Evolutionary conservation across 1,140 invertebrate genomes (phyloP).

Genomic region (Diachasmimorpha longicaudata): DNA sequence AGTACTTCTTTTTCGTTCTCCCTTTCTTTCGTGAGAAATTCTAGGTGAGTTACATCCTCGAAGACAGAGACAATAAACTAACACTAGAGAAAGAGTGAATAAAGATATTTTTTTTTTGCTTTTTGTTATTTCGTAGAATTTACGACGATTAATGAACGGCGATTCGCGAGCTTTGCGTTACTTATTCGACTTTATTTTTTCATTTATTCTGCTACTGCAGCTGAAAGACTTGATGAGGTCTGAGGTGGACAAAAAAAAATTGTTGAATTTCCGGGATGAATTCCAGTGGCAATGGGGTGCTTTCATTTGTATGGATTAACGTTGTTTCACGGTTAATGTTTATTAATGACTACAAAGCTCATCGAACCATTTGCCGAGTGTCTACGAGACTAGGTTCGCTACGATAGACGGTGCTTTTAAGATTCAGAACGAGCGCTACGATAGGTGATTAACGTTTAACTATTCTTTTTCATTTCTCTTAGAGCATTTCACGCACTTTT

Average conservation of each 20-base stretch:
- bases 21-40: background rate
- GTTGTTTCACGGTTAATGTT: background rate
- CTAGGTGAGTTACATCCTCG: background rate
- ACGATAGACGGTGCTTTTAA: constrained; percentile 38
- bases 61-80: background rate
- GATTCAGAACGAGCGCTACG: constrained; percentile 36
- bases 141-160: background rate
- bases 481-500: background rate
- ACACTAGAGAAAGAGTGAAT: background rate
- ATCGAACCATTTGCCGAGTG: constrained; percentile 20
- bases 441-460: constrained; percentile 31
- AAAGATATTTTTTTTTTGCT: background rate
- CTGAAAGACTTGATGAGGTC: no score
- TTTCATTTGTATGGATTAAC: background rate
- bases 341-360: constrained; percentile 21
- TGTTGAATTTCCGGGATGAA: no score
- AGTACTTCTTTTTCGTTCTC: background rate
- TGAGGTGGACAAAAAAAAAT: no score
- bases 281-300: no score
- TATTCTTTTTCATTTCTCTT: background rate
- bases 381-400: constrained; percentile 34
- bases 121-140: background rate
- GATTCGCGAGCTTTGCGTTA: background rate
- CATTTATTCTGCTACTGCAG: no score
- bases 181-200: background rate